phyloP scores from a whole-genome alignment of 2,888 invertebrate species.

The Sinohyriopsis cumingii region DNA sequence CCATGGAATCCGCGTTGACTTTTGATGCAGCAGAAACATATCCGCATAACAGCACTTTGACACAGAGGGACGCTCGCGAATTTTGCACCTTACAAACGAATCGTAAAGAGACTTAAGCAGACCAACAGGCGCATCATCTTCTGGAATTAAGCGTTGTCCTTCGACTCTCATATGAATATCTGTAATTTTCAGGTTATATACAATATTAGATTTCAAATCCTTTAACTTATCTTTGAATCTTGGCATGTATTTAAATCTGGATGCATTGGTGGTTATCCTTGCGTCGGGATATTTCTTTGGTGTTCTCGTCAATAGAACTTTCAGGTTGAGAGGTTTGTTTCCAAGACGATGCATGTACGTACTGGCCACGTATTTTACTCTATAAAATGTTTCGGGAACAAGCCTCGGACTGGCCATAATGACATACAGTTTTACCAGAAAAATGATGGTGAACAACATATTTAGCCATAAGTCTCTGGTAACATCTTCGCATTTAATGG shows the following conservation, averaged over 20 bases:
- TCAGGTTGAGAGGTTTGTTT: slow-evolving; percentile 1
- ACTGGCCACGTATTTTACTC: too few relatives aligned
- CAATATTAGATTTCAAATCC: slow-evolving; percentile 17
- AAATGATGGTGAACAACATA: slow-evolving; percentile 44
- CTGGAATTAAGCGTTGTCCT: slow-evolving; percentile 42
- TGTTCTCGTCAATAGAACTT: slow-evolving; percentile 14
- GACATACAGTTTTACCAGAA: slow-evolving; percentile 51
- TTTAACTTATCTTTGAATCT: slow-evolving; percentile 23
- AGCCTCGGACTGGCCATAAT: slow-evolving; percentile 57
- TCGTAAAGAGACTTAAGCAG: slow-evolving; percentile 48
- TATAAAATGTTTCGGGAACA: slow-evolving; percentile 42
- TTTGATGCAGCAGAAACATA: slow-evolving; percentile 24
- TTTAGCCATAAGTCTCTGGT: slow-evolving; percentile 45
- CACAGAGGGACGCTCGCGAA: slow-evolving; percentile 51
- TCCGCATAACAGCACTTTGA: slow-evolving; percentile 48
- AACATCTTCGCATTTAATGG: slow-evolving; percentile 22
- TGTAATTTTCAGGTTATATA: slow-evolving; percentile 26
- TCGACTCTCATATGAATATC: slow-evolving; percentile 47
- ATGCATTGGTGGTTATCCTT: slow-evolving; percentile 10
- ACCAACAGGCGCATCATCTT: slow-evolving; percentile 50
- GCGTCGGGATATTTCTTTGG: slow-evolving; percentile 12
- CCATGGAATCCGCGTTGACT: slow-evolving; percentile 37
- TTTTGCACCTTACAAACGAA: slow-evolving; percentile 56
- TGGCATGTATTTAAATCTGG: slow-evolving; percentile 19
- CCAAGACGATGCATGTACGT: too few relatives aligned